Percentiles rank a stretch among this genome's conserved stretches.
These are phyloP conservation scores for Acholoe squamosa DNA, from an alignment of 2,888 invertebrate genomes.

Conservation along the genomic window DNA sequence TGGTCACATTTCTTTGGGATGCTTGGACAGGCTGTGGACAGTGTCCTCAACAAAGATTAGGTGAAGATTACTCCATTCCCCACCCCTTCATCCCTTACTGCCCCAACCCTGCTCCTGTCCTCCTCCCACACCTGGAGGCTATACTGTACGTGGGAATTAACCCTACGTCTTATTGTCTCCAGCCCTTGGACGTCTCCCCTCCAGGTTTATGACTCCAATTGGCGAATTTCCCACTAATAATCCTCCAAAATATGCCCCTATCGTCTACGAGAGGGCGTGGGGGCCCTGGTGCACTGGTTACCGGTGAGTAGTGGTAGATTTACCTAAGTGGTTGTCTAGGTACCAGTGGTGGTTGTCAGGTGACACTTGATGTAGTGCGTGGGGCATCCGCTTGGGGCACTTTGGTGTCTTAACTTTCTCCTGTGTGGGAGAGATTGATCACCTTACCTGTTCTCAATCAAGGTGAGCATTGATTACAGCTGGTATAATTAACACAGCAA, in stretches of 20 bases:
- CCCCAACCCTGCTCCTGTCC: background rate
- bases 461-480: conserved; percentile 9
- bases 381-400: conserved; percentile 3
- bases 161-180: conserved; percentile 26
- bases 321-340: background rate
- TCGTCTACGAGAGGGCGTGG: background rate
- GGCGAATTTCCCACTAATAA: conserved; percentile 51
- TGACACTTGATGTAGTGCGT: background rate
- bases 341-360: conserved; percentile 4
- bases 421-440: conserved; percentile 4
- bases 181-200: background rate
- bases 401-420: background rate
- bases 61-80: background rate
- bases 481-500: background rate
- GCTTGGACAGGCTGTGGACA: no score
- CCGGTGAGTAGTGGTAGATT: background rate
- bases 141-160: conserved; percentile 40
- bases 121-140: conserved; percentile 1
- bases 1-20: no score
- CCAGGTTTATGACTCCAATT: conserved; percentile 39
- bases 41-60: background rate
- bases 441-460: background rate
- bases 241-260: conserved; percentile 14
- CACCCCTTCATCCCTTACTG: background rate
- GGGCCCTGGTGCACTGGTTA: background rate